Conservation (phyloP, 2,797 vertebrate genomes). For the Cygnus olor region DNA sequence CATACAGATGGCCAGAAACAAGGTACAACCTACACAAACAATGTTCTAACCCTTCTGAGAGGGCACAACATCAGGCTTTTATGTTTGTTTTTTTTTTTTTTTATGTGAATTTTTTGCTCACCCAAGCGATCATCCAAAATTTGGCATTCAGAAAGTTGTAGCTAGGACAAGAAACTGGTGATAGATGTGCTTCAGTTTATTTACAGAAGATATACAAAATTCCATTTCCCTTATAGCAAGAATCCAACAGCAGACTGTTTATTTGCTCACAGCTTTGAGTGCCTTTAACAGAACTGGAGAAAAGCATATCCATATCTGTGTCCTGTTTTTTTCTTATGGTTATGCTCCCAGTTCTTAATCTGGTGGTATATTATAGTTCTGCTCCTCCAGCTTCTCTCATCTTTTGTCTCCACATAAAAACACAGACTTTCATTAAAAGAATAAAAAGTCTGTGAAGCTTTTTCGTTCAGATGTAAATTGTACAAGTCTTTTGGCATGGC, state of each 20-base stretch:
- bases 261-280: conserved; percentile 33
- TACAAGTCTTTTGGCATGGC: background rate
- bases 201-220: background rate
- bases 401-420: background rate
- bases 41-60: background rate
- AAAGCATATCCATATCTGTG: background rate
- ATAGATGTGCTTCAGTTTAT: background rate
- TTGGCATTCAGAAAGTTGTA: background rate
- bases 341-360: background rate
- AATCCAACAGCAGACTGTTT: background rate
- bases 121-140: background rate
- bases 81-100: background rate
- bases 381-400: background rate
- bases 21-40: background rate
- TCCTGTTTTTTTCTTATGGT: background rate
- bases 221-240: background rate
- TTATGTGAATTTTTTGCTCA: background rate
- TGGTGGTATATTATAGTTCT: background rate
- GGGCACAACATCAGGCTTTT: background rate
- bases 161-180: background rate
- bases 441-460: background rate
- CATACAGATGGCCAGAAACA: background rate
- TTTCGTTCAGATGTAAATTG: background rate
- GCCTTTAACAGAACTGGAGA: background rate
- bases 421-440: background rate